Evolutionary conservation across 2,797 vertebrate genomes (phyloP).

Genomic region (Siniperca scherzeri): DNA sequence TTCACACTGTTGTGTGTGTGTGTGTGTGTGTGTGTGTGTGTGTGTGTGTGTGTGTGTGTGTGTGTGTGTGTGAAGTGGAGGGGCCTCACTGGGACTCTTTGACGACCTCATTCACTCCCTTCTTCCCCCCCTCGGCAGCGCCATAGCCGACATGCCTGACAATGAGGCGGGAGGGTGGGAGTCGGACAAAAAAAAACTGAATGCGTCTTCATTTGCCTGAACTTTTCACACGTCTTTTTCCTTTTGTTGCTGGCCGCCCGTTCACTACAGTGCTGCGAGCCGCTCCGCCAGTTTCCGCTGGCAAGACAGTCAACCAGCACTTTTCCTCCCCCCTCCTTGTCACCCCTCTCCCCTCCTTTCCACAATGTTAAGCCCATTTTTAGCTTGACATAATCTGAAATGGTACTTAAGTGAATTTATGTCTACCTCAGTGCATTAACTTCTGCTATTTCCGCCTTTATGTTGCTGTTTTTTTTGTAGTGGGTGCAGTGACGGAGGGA

Average conservation of each 20-base stretch:
- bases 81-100: slow-evolving; percentile 74
- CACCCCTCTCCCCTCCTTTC: slow-evolving; percentile 53
- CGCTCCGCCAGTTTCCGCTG: slow-evolving; percentile 79
- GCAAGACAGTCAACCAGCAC: slow-evolving; percentile 68
- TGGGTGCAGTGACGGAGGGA: slow-evolving; percentile 65
- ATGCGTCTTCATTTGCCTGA: slow-evolving; percentile 86
- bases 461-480: slow-evolving; percentile 74
- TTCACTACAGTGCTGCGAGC: slow-evolving; percentile 66
- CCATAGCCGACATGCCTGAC: slow-evolving; percentile 74
- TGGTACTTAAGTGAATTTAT: slow-evolving; percentile 89
- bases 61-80: slow-evolving; percentile 46
- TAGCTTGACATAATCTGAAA: slow-evolving; percentile 88
- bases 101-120: slow-evolving; percentile 79
- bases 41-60: slow-evolving; percentile 40
- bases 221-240: slow-evolving; percentile 84
- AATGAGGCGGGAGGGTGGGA: slow-evolving; percentile 77
- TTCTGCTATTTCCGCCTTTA: slow-evolving; percentile 85
- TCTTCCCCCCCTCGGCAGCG: slow-evolving; percentile 49
- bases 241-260: slow-evolving; percentile 79
- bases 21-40: slow-evolving; percentile 37
- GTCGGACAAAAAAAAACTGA: slow-evolving; percentile 67
- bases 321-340: slow-evolving; percentile 34
- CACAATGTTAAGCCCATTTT: slow-evolving; percentile 83
- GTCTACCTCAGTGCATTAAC: slow-evolving; percentile 87
- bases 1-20: slow-evolving; percentile 62